Conservation (phyloP, 1,140 invertebrate species). For the Eumaeus atala region DNA sequence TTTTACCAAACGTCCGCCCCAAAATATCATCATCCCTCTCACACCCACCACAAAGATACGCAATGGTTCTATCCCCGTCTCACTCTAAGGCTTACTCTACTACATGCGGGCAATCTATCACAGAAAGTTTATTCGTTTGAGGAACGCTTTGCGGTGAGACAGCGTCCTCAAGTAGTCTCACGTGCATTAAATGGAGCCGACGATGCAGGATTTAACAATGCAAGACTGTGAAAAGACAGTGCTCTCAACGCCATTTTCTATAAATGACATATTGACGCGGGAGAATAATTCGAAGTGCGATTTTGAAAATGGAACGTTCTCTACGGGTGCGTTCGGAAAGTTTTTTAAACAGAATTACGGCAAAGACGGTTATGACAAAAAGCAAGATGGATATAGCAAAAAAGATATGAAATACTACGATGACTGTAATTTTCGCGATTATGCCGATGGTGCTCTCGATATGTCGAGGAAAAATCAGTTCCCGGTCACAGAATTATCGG, state of each 20-base stretch:
- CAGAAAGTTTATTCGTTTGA: constrained; percentile 70
- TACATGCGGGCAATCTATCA: constrained; percentile 66
- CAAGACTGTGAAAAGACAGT: constrained; percentile 63
- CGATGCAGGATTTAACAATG: constrained; percentile 51
- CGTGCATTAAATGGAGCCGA: constrained; percentile 64
- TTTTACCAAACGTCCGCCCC: constrained; percentile 65
- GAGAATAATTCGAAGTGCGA: constrained; percentile 58
- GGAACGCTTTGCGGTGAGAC: constrained; percentile 64
- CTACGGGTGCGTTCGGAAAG: constrained; percentile 45
- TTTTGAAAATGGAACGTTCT: constrained; percentile 60
- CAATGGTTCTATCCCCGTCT: constrained; percentile 31
- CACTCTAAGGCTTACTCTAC: constrained; percentile 56
- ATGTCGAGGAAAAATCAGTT: constrained; percentile 62
- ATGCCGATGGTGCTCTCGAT: constrained; percentile 52
- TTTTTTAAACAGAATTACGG: constrained; percentile 42
- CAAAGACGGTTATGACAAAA: constrained; percentile 31
- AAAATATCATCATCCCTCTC: constrained; percentile 37
- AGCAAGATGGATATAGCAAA: constrained; percentile 49
- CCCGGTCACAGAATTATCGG: constrained; percentile 63
- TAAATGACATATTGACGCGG: constrained; percentile 83
- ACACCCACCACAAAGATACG: constrained; percentile 6
- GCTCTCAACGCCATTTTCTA: constrained; percentile 81
- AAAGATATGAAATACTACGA: constrained; percentile 57
- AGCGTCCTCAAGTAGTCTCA: constrained; percentile 31
- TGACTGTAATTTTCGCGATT: constrained; percentile 54